Conservation (phyloP, 2,888 invertebrate genomes). For the Pogonocherus hispidulus region DNA sequence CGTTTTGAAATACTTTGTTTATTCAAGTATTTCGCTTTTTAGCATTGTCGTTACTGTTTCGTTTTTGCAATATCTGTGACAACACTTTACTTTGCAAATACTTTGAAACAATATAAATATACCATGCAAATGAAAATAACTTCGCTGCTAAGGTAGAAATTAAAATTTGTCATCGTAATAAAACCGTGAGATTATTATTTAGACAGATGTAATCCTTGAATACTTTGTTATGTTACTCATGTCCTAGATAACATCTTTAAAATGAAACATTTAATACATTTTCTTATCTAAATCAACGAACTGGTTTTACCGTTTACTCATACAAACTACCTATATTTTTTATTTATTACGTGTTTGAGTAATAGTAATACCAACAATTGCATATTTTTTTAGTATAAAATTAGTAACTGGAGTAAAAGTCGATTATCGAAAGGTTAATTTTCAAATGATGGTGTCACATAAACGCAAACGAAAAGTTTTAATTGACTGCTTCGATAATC, state of each 20-base stretch:
- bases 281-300: background rate
- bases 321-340: too few species aligned
- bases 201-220: background rate
- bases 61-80: background rate
- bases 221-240: background rate
- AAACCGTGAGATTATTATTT: background rate
- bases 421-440: background rate
- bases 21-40: background rate
- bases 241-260: background rate
- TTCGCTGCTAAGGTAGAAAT: background rate
- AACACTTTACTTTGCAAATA: background rate
- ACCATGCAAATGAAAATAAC: background rate
- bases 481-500: background rate
- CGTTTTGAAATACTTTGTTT: background rate
- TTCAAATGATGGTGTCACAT: background rate
- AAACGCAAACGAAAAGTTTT: background rate
- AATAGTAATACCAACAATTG: background rate
- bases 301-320: background rate
- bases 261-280: too few species aligned
- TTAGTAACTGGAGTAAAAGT: too few species aligned
- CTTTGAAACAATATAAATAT: background rate
- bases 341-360: background rate
- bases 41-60: background rate
- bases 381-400: too few species aligned
- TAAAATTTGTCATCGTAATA: background rate